These are phyloP conservation scores for Entelurus aequoreus DNA, from an alignment of 2,113 vertebrate species.

Conservation along the genomic window DNA sequence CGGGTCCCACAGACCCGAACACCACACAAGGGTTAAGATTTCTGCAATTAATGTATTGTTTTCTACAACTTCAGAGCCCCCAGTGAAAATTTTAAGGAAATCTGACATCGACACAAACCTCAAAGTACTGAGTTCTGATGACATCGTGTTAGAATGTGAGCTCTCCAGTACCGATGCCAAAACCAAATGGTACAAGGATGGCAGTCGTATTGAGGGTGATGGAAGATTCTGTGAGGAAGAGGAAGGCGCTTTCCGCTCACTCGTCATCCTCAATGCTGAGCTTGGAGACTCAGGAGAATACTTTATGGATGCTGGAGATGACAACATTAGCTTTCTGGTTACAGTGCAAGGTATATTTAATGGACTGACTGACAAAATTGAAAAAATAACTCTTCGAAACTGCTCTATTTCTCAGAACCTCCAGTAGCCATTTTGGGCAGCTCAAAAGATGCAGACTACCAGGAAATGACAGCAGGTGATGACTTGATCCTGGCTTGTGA, in stretches of 20 bases:
- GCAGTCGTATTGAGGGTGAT: conserved; percentile 73
- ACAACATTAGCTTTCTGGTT: conserved; percentile 78
- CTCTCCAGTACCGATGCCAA: conserved; percentile 68
- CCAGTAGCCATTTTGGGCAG: conserved; percentile 77
- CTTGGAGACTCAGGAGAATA: conserved; percentile 82
- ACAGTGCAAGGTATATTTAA: conserved; percentile 73
- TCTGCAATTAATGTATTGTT: not conserved
- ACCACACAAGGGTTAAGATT: too few relatives aligned
- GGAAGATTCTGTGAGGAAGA: conserved; percentile 82
- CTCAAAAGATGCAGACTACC: conserved; percentile 50
- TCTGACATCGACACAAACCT: conserved; percentile 58
- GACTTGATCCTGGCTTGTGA: conserved; percentile 78
- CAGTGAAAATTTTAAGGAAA: conserved; percentile 74
- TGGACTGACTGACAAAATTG: not conserved
- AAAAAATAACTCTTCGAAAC: not conserved
- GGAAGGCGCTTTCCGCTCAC: conserved; percentile 74
- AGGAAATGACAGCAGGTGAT: conserved; percentile 70
- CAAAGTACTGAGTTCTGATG: conserved; percentile 67
- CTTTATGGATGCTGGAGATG: conserved; percentile 77
- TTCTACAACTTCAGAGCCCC: conserved; percentile 65
- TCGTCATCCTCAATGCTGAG: conserved; percentile 75
- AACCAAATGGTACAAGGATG: conserved; percentile 86
- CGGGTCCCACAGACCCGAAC: too few relatives aligned
- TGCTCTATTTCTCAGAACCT: conserved; percentile 64
- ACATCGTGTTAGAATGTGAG: conserved; percentile 78